Conservation (phyloP, 2,888 invertebrate genomes). For the Ernsta delagoae region DNA sequence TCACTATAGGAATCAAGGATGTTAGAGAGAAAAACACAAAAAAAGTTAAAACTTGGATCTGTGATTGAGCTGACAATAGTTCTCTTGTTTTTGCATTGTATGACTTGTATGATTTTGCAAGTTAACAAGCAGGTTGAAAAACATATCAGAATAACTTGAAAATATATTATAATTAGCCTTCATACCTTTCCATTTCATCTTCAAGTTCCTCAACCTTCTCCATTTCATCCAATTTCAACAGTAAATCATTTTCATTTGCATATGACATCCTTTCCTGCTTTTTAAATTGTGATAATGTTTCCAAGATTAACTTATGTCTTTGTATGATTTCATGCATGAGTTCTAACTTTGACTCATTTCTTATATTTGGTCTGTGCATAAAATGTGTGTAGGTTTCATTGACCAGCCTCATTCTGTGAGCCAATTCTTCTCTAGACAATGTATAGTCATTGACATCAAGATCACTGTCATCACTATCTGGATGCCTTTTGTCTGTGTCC, state of each 20-base stretch:
- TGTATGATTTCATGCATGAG: constrained; percentile 65
- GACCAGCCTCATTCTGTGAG: background rate
- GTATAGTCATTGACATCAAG: constrained; percentile 32
- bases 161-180: background rate
- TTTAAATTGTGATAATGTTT: constrained; percentile 55
- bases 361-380: constrained; percentile 5
- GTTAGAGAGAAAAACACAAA: too few species aligned
- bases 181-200: constrained; percentile 84
- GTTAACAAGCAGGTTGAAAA: too few species aligned
- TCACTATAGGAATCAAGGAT: too few species aligned
- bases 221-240: constrained; percentile 80
- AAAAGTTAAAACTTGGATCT: too few species aligned
- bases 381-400: constrained; percentile 4
- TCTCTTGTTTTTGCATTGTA: too few species aligned
- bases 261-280: constrained; percentile 53
- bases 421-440: constrained; percentile 33
- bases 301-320: constrained; percentile 54
- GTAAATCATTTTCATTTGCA: constrained; percentile 70
- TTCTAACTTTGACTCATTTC: constrained; percentile 50
- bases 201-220: constrained; percentile 81
- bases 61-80: too few species aligned
- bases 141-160: too few species aligned
- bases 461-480: constrained; percentile 33
- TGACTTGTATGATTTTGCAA: too few species aligned
- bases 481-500: too few species aligned